phyloP scores from a whole-genome alignment of 2,113 vertebrate genomes.

The Apaloderma vittatum region DNA sequence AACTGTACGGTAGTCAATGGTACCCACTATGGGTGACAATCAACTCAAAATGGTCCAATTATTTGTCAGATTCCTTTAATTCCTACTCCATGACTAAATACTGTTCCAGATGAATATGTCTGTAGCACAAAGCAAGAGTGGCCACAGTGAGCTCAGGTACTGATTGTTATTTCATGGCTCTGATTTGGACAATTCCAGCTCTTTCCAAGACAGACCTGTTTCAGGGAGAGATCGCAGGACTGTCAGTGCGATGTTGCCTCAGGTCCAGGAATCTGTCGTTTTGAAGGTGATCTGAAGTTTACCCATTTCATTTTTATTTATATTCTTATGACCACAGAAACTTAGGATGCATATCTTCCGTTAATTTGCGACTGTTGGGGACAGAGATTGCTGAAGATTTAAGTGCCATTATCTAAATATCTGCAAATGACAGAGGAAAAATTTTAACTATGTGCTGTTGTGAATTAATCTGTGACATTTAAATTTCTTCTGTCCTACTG shows the following conservation, averaged over 20 bases:
- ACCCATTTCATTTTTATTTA: background rate
- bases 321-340: background rate
- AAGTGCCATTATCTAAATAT: background rate
- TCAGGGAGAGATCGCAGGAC: background rate
- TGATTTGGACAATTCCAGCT: background rate
- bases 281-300: background rate
- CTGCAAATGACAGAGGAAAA: background rate
- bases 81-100: background rate
- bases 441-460: background rate
- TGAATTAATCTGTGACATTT: background rate
- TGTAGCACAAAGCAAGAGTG: background rate
- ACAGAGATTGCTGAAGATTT: background rate
- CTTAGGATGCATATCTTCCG: background rate
- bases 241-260: background rate
- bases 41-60: background rate
- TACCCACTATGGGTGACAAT: background rate
- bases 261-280: background rate
- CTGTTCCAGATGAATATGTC: background rate
- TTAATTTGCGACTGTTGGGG: background rate
- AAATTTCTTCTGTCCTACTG: background rate
- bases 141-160: background rate
- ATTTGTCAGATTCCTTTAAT: constrained; percentile 20
- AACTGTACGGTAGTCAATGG: background rate
- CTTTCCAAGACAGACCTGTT: background rate
- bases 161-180: background rate